Conservation (phyloP, 2,113 vertebrate genomes). For the Amblyornis subalaris region DNA sequence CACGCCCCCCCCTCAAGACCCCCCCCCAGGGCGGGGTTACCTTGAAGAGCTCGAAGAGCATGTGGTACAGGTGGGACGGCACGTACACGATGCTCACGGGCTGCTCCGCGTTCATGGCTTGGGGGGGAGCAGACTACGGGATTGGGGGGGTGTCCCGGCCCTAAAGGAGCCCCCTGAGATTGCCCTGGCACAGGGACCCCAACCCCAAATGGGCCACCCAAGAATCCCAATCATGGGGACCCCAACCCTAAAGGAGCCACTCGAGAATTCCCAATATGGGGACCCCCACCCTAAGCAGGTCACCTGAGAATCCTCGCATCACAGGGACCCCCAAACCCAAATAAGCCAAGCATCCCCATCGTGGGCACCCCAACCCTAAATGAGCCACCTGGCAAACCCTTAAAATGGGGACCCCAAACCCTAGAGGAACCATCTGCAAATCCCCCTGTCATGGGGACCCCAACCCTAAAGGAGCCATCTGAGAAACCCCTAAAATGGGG, state of each 20-base stretch:
- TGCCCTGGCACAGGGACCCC: not conserved
- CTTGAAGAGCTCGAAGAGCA: conserved; percentile 97
- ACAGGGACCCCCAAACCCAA: not conserved
- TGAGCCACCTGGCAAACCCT: not conserved
- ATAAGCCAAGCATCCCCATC: no score
- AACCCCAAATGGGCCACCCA: not conserved
- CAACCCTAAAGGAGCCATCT: not conserved
- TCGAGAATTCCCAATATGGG: not conserved
- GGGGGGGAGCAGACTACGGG: not conserved
- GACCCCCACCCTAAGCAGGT: not conserved
- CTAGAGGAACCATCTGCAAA: not conserved
- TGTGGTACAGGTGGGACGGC: conserved; percentile 94
- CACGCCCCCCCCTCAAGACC: no score
- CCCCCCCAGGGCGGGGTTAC: conserved; percentile 41
- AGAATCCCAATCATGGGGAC: not conserved
- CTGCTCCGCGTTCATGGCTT: conserved; percentile 74
- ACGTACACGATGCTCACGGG: conserved; percentile 88
- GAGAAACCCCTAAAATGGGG: not conserved
- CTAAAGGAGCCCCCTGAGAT: not conserved
- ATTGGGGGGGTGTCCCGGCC: not conserved
- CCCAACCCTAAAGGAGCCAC: not conserved
- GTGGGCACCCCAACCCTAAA: not conserved
- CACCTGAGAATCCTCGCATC: accelerated
- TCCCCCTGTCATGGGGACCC: not conserved
- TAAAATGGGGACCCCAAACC: not conserved